Base-by-base conservation (phyloP, 2,113 vertebrate species). In the Sterna hirundo region DNA sequence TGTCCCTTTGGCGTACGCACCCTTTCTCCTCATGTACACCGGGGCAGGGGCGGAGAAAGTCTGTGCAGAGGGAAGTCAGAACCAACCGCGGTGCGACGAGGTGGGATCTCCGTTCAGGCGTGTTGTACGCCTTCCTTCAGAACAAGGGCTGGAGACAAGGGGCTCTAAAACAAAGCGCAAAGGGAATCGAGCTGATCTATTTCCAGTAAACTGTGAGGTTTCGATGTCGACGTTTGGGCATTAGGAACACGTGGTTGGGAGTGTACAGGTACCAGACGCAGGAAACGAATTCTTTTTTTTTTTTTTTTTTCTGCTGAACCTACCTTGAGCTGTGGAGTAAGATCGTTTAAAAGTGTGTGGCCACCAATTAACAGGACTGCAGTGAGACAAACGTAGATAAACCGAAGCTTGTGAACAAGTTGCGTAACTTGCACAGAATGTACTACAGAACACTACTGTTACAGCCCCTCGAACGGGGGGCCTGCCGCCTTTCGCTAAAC, bases 161-260 rank as follows among this genome's bases (percentile, higher is more conserved):
- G 87, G 34, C 88, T 90, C 57, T 14, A 25, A 21, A 52, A 15
- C 40, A 3, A 61, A 57, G 47, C 13, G 21, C 77, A 60, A 70
- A 92, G 86, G 95, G 90, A 74, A 81, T 26, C n/a, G 40, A 32
- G 71, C 89, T 25, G 32, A 47, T 61, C 69, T 66, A 1, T 32
- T 47, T 58, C 86, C 93, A 57, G 85, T 47, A 19, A 49, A 6
- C 91, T 25, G 30, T 38, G 65, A 42, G 77, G 27, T 71, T 42
- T 72, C 15, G 1, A 0, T 26, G 7, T 60, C 32, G 82, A 76
- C 18, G 0, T 58, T 68, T 7, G 96, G 95, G 91, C 88, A 94
- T 95, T 94, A 94, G 88, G 82, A 95, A 66, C 83, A 5, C 82
- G 83, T n/a, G 79, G 62, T 90, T 21, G 32, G 91, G 86, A 90